A percentile compares a stretch with the other conserved stretches of the same genome.
Conservation (phyloP, 2,113 vertebrate genomes). For the Craseonycteris thonglongyai region DNA sequence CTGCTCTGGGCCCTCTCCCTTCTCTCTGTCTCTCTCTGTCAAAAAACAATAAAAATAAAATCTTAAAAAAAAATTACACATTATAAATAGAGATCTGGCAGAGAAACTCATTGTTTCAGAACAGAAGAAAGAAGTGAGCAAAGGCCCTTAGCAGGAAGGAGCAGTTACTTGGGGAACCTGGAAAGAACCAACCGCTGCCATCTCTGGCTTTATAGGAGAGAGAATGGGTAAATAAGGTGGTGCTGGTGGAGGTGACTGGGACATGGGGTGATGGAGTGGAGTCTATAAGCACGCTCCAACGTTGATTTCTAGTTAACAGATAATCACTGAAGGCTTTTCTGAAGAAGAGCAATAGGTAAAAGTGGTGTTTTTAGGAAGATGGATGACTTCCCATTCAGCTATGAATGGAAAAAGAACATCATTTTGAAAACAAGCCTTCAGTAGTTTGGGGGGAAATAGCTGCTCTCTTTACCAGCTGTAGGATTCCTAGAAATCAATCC, state of each 20-base stretch:
- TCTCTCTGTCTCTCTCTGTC: too few relatives aligned
- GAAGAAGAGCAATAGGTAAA: not conserved
- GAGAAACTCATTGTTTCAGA: not conserved
- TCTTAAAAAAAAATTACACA: not conserved
- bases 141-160: not conserved
- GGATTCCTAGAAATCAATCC: not conserved
- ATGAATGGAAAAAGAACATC: constrained; percentile 19
- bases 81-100: not conserved
- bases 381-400: not conserved
- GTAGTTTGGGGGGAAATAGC: not conserved
- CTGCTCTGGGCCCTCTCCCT: too few relatives aligned
- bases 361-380: not conserved
- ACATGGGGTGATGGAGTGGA: not conserved
- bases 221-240: not conserved
- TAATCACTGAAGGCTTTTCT: constrained; percentile 2
- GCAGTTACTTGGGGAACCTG: not conserved
- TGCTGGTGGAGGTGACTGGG: not conserved
- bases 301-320: not conserved
- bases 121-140: not conserved
- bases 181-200: not conserved
- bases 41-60: too few relatives aligned
- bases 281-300: not conserved
- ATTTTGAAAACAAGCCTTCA: constrained; percentile 39
- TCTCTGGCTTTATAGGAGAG: not conserved
- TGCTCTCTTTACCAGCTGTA: not conserved